Percentiles rank a stretch among this genome's conserved stretches.
Evolutionary conservation across 2,797 vertebrate species (phyloP).

Genomic region (Amblyopsis hoosieri): DNA sequence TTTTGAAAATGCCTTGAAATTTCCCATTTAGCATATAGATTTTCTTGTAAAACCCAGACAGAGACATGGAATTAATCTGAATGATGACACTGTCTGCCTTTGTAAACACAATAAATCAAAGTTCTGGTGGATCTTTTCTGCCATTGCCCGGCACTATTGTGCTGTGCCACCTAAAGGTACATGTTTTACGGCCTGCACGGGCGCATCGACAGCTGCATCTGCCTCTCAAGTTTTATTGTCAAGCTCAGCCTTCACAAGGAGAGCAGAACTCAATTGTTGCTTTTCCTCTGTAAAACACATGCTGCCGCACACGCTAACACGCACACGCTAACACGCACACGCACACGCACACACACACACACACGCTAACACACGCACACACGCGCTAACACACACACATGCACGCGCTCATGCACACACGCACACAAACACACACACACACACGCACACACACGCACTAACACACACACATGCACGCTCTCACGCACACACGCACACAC

Average conservation of each 20-base stretch:
- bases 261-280: slow-evolving; percentile 47
- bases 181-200: slow-evolving; percentile 3
- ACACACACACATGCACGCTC: too few relatives aligned
- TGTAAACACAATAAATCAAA: slow-evolving; percentile 46
- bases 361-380: slow-evolving; percentile 12
- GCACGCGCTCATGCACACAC: slow-evolving; percentile 5
- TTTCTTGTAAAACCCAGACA: slow-evolving; percentile 34
- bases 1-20: slow-evolving; percentile 11
- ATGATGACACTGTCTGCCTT: slow-evolving; percentile 16
- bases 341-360: slow-evolving; percentile 9
- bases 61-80: slow-evolving; percentile 17
- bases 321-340: neutral
- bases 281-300: slow-evolving; percentile 7
- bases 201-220: slow-evolving; percentile 41
- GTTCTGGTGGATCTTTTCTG: slow-evolving; percentile 20
- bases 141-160: slow-evolving; percentile 37
- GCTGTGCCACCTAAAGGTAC: slow-evolving; percentile 39
- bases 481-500: too few relatives aligned
- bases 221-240: slow-evolving; percentile 69
- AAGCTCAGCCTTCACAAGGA: slow-evolving; percentile 57
- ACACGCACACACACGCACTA: too few relatives aligned
- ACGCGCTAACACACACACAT: slow-evolving; percentile 19
- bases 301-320: too few relatives aligned
- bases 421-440: neutral
- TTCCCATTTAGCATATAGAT: slow-evolving; percentile 14